Evolutionary conservation across 2,888 invertebrate genomes (phyloP), one percentile per base, ranked within the genome.

Genomic region (Trissoscelio sp.): DNA sequence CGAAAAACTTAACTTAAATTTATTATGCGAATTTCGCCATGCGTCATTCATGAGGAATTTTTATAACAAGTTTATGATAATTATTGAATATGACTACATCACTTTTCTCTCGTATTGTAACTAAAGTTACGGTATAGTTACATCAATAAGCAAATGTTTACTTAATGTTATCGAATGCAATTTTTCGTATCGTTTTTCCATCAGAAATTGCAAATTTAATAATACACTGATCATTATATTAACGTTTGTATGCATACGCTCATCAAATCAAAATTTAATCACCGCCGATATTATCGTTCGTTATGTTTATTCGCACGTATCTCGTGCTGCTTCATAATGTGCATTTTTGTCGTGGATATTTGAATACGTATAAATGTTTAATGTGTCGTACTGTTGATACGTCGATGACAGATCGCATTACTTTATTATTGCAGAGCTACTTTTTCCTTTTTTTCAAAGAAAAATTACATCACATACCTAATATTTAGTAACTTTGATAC

Each of bases 61-160:
- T 42, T 12, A 22, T 48, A 53, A 9, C 53, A 39, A 39, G 39
- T n/a, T 66, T 66, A 66, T 66, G 51, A 53, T 66, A 51, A 34
- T 34, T 64, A 12, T 58, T 42, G 42, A 39, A 39, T 39, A 14
- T 14, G 42, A 9, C 14, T 42, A 24, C 5, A 24, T 39, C 22
- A 18, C n/a, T n/a, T n/a, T n/a, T n/a, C n/a, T n/a, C 14, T 39
- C 39, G 14, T 39, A 12, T 39, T 2, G 14, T 2, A 39, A 39
- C 12, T 39, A 12, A 39, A 12, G n/a, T 39, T 2, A 39, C 12
- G 39, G 6, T 12, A 9, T 6, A 39, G 12, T 6, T 39, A 12
- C 1, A 39, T 39, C 3, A n/a, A 14, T 39, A 14, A 39, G 6
- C 6, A 39, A 39, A 39, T n/a, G 14, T 14, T n/a, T 39, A 39